Evolutionary conservation across 1,140 invertebrate species (phyloP), one percentile per base, ranked within the genome.

Genomic region (Heliconius himera): DNA sequence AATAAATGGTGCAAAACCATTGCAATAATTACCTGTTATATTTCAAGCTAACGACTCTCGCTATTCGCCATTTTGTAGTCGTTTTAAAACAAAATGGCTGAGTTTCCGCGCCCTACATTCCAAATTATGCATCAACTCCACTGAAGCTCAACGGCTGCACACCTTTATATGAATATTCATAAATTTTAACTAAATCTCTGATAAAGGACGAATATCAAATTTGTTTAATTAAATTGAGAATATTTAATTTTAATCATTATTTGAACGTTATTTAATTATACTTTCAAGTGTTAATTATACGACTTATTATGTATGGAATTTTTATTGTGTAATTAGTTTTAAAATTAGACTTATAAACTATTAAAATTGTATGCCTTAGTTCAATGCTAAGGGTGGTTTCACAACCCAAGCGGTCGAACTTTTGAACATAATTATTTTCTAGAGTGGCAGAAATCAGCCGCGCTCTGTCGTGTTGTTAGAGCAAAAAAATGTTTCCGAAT

Each of bases 111-210:
- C 66, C 33, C 74, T 70, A 76, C 66, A 76, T 76, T 70, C 46
- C 16, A 70, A 70, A 70, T 70, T 70, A 70, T 76, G 74, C 60
- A 76, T 76, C 74, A 41, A 66, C n/a, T n/a, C n/a, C 60, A 76
- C 20, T 66, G 56, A 76, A 76, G 74, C 60, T 70, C 74, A 76
- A 76, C 74, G 74, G 33, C 16, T 76, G 74, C 74, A 75, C 54
- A 60, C 54, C 74, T 56, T 74, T 46, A 75, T 38, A 41, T 75
- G 78, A 79, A 79, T 80, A 80, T 80, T 80, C 78, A 80, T 80
- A 38, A 36, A 49, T 70, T 18, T 76, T 76, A 72, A 80, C 71
- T 38, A 76, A 80, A 80, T 80, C 78, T 74, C 60, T 66, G 29
- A 26, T 66, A 66, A 66, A 66, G 60, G 60, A 66, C 60, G 60